Percentiles rank a stretch among this genome's conserved stretches.
Conservation (phyloP, 2,888 invertebrate species). For the Drosophila subsilvestris region DNA sequence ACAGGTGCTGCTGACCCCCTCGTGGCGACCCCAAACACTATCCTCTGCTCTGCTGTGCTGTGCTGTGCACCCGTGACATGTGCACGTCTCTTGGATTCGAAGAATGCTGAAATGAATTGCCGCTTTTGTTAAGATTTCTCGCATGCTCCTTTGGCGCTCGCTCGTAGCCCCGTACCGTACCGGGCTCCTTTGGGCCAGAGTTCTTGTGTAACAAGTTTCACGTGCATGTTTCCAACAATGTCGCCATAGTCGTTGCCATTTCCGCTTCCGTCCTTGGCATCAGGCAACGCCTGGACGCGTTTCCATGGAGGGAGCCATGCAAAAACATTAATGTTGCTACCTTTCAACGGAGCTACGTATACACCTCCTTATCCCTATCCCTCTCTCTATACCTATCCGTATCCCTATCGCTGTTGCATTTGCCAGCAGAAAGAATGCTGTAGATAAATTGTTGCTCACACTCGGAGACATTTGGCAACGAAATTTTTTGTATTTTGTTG, state of each 20-base stretch:
- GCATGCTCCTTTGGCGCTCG: conserved; percentile 47
- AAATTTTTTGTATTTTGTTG: conserved; percentile 34
- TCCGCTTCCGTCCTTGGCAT: conserved; percentile 28
- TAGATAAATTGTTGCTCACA: conserved; percentile 51
- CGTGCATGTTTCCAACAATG: conserved; percentile 78
- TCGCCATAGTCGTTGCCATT: conserved; percentile 60
- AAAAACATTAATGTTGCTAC: conserved; percentile 53
- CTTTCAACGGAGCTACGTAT: conserved; percentile 41
- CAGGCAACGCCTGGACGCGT: conserved; percentile 53
- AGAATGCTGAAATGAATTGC: conserved; percentile 78
- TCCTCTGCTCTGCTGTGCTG: conserved; percentile 7
- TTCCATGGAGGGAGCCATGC: conserved; percentile 43
- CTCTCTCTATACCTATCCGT: too few relatives aligned
- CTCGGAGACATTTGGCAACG: conserved; percentile 35
- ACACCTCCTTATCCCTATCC: too few relatives aligned
- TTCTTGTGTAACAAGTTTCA: conserved; percentile 72
- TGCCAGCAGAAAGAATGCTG: conserved; percentile 30
- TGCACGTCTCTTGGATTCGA: conserved; percentile 69
- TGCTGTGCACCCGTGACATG: conserved; percentile 67
- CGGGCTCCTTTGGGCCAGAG: conserved; percentile 35
- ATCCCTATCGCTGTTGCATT: conserved; percentile 32
- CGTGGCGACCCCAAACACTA: conserved; percentile 37
- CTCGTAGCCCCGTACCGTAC: too few relatives aligned
- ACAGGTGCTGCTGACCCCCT: conserved; percentile 34
- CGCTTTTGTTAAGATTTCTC: conserved; percentile 75